Conservation (phyloP, 2,797 vertebrate genomes). For the Betta splendens region DNA sequence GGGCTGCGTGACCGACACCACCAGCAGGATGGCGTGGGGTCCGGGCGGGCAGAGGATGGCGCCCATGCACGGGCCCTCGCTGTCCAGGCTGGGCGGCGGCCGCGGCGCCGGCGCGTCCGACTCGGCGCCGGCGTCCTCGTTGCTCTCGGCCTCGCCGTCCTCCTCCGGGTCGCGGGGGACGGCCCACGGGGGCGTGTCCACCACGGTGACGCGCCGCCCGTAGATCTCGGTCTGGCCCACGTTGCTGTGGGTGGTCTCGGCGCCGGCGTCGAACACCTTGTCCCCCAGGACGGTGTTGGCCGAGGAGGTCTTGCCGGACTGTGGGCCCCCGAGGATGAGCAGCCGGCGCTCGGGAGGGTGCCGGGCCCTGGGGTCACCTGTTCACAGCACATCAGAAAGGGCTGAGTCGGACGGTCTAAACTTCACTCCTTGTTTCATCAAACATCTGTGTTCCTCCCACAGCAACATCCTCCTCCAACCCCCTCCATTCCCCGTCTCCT, state of each 20-base stretch:
- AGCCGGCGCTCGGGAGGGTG: slow-evolving; percentile 77
- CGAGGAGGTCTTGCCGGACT: slow-evolving; percentile 82
- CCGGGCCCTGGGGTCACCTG: slow-evolving; percentile 66
- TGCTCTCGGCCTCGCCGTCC: slow-evolving; percentile 18
- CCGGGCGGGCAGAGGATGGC: slow-evolving; percentile 80
- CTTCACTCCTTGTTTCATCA: no score
- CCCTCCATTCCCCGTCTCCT: slow-evolving; percentile 5
- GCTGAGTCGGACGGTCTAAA: slow-evolving; percentile 23
- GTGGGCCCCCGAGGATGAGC: slow-evolving; percentile 80
- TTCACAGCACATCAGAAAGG: background rate
- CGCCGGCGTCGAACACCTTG: slow-evolving; percentile 53
- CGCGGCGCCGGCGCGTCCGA: slow-evolving; percentile 44
- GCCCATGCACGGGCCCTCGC: slow-evolving; percentile 77
- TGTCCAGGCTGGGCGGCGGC: slow-evolving; percentile 68
- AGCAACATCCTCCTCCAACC: background rate
- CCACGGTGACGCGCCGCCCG: slow-evolving; percentile 69
- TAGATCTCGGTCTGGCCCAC: slow-evolving; percentile 77
- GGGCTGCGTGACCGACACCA: slow-evolving; percentile 76
- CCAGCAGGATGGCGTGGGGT: slow-evolving; percentile 79
- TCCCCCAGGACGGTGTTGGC: slow-evolving; percentile 82
- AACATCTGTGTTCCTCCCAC: slow-evolving; percentile 1
- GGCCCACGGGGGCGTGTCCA: slow-evolving; percentile 79
- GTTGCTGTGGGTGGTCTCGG: slow-evolving; percentile 61
- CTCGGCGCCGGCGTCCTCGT: slow-evolving; percentile 52
- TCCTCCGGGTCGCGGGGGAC: slow-evolving; percentile 48